Percentiles rank a stretch among this genome's conserved stretches.
Evolutionary conservation across 2,888 invertebrate genomes (phyloP).

Genomic region (Baccha elongata): DNA sequence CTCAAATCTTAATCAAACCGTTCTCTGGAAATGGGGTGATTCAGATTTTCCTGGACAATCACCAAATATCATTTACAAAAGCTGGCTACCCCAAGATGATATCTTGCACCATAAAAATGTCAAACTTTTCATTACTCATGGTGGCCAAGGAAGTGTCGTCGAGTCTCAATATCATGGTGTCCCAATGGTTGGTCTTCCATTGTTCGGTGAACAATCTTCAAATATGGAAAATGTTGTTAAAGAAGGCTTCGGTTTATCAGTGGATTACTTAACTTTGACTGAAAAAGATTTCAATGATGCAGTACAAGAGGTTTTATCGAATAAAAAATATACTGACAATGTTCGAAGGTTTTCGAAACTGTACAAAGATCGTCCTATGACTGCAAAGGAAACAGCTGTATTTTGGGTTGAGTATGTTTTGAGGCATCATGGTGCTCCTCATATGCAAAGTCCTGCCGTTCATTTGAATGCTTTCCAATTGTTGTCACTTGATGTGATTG

Average conservation of each 20-base stretch:
- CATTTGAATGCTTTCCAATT: constrained; percentile 81
- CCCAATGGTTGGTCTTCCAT: constrained; percentile 80
- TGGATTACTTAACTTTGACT: constrained; percentile 72
- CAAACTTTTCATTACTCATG: constrained; percentile 86
- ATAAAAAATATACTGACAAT: constrained; percentile 74
- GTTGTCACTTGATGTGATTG: constrained; percentile 39
- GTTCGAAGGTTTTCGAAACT: constrained; percentile 82
- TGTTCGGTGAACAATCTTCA: constrained; percentile 76
- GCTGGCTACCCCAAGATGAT: constrained; percentile 88
- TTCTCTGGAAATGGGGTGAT: constrained; percentile 87
- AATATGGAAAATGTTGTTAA: constrained; percentile 74
- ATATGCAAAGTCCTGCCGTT: constrained; percentile 83
- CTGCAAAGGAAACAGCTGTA: constrained; percentile 83
- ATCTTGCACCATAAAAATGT: constrained; percentile 85
- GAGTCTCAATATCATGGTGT: constrained; percentile 85
- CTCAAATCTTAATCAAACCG: constrained; percentile 84
- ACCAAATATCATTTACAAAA: constrained; percentile 84
- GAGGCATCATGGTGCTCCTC: constrained; percentile 83
- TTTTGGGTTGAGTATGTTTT: constrained; percentile 85
- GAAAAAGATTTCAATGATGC: constrained; percentile 18
- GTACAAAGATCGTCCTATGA: constrained; percentile 84
- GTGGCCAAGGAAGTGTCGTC: constrained; percentile 85
- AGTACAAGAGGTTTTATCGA: constrained; percentile 75
- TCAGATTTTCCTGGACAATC: constrained; percentile 83
- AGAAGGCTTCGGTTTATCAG: constrained; percentile 75